A percentile compares a stretch with the other conserved stretches of the same genome.
phyloP scores from a whole-genome alignment of 2,797 vertebrate genomes.

The Tokudaia tokunoshimensis region DNA sequence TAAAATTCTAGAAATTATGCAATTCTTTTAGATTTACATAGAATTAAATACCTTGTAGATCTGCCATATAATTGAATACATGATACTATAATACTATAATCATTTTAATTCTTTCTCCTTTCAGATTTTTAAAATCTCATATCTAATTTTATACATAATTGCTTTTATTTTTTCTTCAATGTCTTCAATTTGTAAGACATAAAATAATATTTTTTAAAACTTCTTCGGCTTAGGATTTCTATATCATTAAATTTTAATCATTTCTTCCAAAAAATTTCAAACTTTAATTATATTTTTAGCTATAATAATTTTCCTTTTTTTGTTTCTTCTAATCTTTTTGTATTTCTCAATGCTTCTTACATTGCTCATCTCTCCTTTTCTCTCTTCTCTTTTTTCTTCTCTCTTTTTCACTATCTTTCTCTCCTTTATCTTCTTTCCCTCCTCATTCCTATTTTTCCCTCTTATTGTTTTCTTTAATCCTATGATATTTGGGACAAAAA shows the following conservation, averaged over 20 bases:
- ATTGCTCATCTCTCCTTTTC: not conserved
- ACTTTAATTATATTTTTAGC: constrained; percentile 3
- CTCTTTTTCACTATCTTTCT: no score
- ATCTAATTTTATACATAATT: not conserved
- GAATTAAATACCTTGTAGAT: not conserved
- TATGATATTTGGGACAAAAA: not conserved
- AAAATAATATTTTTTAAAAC: constrained; percentile 8
- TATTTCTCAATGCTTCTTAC: not conserved
- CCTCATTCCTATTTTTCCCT: not conserved
- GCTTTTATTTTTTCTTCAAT: constrained; percentile 5
- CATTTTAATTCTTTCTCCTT: not conserved
- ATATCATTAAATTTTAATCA: not conserved
- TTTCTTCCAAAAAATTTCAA: not conserved
- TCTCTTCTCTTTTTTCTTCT: not conserved
- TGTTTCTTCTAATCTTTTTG: not conserved
- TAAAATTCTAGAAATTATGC: not conserved
- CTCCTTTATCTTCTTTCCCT: not conserved
- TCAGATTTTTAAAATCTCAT: constrained; percentile 6
- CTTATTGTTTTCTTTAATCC: not conserved
- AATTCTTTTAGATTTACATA: constrained; percentile 26
- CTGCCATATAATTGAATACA: not conserved
- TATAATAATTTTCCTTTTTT: not conserved
- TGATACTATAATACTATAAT: constrained; percentile 16
- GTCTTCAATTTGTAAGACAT: not conserved
- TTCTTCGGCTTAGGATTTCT: not conserved